Conservation (phyloP, 2,113 vertebrate species). For the Sorex fumeus region DNA sequence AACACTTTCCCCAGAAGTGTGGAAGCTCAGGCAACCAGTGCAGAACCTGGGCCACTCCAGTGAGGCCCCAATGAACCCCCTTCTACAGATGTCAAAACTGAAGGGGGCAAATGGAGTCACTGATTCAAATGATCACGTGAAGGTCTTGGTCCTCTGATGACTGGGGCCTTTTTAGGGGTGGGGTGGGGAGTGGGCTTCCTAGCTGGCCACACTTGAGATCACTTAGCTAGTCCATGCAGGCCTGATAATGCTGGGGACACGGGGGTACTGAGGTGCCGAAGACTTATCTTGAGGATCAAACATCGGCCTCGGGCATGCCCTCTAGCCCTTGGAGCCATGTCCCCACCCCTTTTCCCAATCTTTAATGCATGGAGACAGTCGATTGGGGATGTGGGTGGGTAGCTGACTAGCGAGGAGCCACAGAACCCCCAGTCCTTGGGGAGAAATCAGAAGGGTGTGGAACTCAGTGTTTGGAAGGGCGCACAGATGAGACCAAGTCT, state of each 20-base stretch:
- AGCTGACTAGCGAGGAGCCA: background rate
- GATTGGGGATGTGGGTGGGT: background rate
- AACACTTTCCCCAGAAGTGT: background rate
- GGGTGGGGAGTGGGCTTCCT: too few relatives aligned
- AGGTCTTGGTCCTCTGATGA: background rate
- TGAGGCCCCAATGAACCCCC: background rate
- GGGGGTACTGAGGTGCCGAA: too few relatives aligned
- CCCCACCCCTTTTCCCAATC: background rate
- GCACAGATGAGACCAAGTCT: slow-evolving; percentile 51
- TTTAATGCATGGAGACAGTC: background rate
- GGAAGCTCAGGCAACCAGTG: background rate
- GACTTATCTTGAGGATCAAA: too few relatives aligned
- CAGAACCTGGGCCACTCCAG: background rate
- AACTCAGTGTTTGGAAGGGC: slow-evolving; percentile 42
- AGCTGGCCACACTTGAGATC: too few relatives aligned
- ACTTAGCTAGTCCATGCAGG: too few relatives aligned
- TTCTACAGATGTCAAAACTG: background rate
- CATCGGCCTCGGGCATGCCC: too few relatives aligned
- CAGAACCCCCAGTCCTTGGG: background rate
- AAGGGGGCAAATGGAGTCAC: background rate
- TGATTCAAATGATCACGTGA: background rate
- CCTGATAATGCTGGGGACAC: too few relatives aligned
- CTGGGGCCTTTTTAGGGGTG: too few relatives aligned
- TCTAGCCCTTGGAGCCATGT: too few relatives aligned
- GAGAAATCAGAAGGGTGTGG: background rate